Evolutionary conservation across 2,888 invertebrate genomes (phyloP), one percentile per base, ranked within the genome.

Genomic region (Platycnemis pennipes): DNA sequence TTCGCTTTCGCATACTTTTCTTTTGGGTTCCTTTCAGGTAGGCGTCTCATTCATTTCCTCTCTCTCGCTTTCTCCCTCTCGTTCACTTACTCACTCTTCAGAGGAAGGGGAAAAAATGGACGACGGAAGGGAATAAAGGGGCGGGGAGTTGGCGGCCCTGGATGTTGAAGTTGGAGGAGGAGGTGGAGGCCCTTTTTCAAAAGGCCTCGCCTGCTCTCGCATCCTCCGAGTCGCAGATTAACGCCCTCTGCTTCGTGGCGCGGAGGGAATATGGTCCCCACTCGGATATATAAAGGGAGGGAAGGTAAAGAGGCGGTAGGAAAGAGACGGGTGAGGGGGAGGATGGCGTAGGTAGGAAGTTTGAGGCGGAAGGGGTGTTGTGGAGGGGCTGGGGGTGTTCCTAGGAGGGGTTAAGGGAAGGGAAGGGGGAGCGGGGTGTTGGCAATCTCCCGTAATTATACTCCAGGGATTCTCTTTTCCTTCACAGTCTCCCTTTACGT

Each of bases 381-480:
- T n/a, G n/a, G 88, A n/a, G 31, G 26, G 46, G n/a, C 46, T 16
- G 77, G 77, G 37, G 31, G 77, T 53, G 11, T 63, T 63, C 63
- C n/a, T 7, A 63, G 26, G 63, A n/a, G 63, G 7, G 63, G 63
- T 63, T 63, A 26, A 63, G 86, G 11, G 42, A 44, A 26, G 31
- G 77, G 31, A 13, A 26, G 77, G 5, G 86, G 44, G 46, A 22
- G 46, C 86, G 87, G 89, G 91, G 91, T 63, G 91, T 91, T 91
- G 91, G 91, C 91, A 91, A 91, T 91, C 91, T 91, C 63, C 63
- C 63, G 91, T 91, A 91, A 91, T 91, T 91, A 91, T 91, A 91
- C 91, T 56, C 91, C 63, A 42, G 91, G 91, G 91, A 91, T 63
- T 63, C 63, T 69, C 91, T 91, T 91, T 91, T 91, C 91, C 91